Evolutionary conservation across 2,888 invertebrate species (phyloP), one percentile per base, ranked within the genome.

Genomic region (Hydraecia micacea): DNA sequence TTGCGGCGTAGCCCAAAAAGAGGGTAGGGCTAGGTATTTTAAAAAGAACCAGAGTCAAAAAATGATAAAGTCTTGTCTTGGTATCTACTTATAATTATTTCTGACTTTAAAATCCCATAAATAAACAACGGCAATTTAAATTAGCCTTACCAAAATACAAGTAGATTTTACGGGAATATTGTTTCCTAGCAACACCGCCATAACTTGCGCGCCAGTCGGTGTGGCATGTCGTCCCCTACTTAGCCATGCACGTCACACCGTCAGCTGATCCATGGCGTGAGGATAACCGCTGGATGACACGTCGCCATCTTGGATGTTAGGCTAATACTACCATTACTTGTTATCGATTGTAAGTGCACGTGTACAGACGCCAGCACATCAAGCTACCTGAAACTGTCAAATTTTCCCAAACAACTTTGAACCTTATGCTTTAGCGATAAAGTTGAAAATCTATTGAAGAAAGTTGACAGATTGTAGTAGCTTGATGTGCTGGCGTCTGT

Each of bases 241-340:
- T 81, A 80, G 69, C 73, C 70, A 88, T 87, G 84, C 90, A 82
- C 46, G 75, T 65, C 71, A 63, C 81, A 72, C 80, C 72, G 73
- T 70, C 70, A 68, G 39, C 49, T 79, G 81, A 70, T 77, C 68
- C 55, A 66, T 75, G 63, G 74, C 15, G 73, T 67, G 79, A 71
- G 66, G 55, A 42, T 82, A 72, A 75, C 52, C 58, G 46, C 66
- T 70, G 49, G 60, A 63, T 60, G 70, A 58, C 52, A 52, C 70
- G 78, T 6, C 69, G 75, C 78, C 73, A 75, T 80, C 72, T 73
- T 71, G 25, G 21, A 73, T 36, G 13, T 81, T 81, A 81, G 81
- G 76, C 25, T 85, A 85, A 80, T 83, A 60, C 55, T 69, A 66
- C 55, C n/a, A 63, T 69, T 21, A 36, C 28, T 78, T 52, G 46